Evolutionary conservation across 2,797 vertebrate genomes (phyloP).

Genomic region (Arrhamphus sclerolepis): DNA sequence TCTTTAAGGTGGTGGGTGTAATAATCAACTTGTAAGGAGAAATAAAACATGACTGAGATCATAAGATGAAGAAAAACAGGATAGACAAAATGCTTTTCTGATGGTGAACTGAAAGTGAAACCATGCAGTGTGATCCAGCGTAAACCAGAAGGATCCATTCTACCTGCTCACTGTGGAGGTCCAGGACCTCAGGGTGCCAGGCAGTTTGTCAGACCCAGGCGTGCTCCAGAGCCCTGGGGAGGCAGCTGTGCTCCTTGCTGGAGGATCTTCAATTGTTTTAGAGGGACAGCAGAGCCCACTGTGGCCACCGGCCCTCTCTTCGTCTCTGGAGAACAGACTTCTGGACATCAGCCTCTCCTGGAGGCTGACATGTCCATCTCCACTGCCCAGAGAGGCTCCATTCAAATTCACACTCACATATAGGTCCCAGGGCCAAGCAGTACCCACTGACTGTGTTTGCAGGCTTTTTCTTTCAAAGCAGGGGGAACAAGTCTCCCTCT

Average conservation of each 20-base stretch:
- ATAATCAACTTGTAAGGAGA: conserved; percentile 82
- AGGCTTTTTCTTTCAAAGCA: conserved; percentile 82
- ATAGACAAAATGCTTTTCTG: conserved; percentile 59
- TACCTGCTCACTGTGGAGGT: conserved; percentile 92
- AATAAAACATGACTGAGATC: conserved; percentile 74
- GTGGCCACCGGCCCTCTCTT: conserved; percentile 76
- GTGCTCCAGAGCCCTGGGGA: conserved; percentile 91
- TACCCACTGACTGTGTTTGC: conserved; percentile 69
- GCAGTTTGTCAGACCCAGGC: conserved; percentile 90
- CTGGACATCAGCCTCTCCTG: conserved; percentile 84
- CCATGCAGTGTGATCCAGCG: conserved; percentile 55
- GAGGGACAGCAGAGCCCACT: conserved; percentile 73
- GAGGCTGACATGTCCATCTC: conserved; percentile 72
- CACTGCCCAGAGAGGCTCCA: conserved; percentile 75
- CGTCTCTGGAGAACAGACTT: conserved; percentile 74
- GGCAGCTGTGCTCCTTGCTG: conserved; percentile 84
- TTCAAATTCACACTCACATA: conserved; percentile 75
- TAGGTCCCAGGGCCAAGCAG: conserved; percentile 76
- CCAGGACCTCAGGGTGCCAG: conserved; percentile 87
- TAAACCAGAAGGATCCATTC: conserved; percentile 68
- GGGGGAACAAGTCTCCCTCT: conserved; percentile 74
- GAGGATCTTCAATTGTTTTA: conserved; percentile 71
- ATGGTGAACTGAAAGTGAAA: conserved; percentile 68
- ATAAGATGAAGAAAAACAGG: conserved; percentile 67
- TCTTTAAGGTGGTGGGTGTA: conserved; percentile 86